phyloP scores from a whole-genome alignment of 2,797 vertebrate species.

The Allobates femoralis region DNA sequence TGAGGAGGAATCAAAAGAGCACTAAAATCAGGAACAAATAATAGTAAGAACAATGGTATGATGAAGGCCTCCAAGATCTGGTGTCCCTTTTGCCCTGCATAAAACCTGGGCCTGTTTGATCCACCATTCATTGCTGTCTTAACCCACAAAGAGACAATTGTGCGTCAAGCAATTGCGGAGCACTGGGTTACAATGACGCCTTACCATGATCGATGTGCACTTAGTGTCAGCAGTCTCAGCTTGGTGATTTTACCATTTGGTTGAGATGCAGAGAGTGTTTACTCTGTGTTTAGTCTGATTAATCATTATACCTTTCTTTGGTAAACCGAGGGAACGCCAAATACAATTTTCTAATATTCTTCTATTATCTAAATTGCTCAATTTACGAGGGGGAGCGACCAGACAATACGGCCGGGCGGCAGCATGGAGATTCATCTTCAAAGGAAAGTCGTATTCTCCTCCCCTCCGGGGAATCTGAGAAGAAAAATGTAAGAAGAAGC shows the following conservation, averaged over 20 bases:
- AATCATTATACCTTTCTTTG: background rate
- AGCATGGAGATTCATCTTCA: background rate
- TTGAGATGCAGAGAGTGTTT: background rate
- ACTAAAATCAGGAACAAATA: no score
- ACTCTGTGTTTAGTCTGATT: background rate
- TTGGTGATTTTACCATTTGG: background rate
- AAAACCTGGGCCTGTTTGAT: background rate
- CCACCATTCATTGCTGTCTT: background rate
- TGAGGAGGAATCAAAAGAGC: no score
- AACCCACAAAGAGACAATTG: background rate
- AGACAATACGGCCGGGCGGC: background rate
- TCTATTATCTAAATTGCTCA: conserved; percentile 9
- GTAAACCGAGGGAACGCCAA: background rate
- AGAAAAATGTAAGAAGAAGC: background rate
- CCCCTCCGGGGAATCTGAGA: background rate
- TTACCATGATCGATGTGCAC: background rate
- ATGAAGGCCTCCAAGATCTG: background rate
- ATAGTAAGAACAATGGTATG: no score
- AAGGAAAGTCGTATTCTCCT: background rate
- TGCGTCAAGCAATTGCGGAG: background rate
- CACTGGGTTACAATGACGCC: background rate
- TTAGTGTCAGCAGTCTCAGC: background rate
- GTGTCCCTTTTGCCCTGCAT: background rate
- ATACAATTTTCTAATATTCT: background rate
- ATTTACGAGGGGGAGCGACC: background rate